Evolutionary conservation across 1,140 invertebrate species (phyloP).

Genomic region (Drosophila yakuba): DNA sequence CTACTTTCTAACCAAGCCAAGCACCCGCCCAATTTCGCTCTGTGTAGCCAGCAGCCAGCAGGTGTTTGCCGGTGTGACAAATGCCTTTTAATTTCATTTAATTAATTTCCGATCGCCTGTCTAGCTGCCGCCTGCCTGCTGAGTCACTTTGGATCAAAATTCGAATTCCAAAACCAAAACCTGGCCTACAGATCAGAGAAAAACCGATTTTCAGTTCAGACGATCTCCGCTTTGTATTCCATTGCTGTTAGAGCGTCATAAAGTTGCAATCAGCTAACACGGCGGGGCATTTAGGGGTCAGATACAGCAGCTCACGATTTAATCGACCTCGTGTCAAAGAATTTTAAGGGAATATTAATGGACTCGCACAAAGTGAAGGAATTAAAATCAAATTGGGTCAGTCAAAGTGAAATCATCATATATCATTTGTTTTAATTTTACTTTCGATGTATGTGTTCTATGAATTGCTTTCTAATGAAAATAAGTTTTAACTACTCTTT

Average conservation of each 20-base stretch:
- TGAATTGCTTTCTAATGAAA: background rate
- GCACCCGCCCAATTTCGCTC: slow-evolving; percentile 2
- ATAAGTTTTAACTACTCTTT: background rate
- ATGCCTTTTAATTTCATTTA: slow-evolving; percentile 67
- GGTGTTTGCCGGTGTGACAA: slow-evolving; percentile 59
- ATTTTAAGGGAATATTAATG: background rate
- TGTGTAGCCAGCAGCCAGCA: slow-evolving; percentile 20
- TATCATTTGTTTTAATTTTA: background rate
- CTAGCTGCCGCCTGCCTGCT: slow-evolving; percentile 18
- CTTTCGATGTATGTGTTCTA: background rate
- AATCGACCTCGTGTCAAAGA: background rate
- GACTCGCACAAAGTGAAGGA: background rate
- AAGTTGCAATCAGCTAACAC: slow-evolving; percentile 21
- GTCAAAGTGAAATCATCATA: background rate
- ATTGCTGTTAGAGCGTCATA: slow-evolving; percentile 34
- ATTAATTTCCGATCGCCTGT: slow-evolving; percentile 53
- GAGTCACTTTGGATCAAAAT: slow-evolving; percentile 33
- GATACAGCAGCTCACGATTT: background rate
- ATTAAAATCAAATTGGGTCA: slow-evolving; percentile 2
- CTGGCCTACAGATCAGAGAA: background rate
- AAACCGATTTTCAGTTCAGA: slow-evolving; percentile 22
- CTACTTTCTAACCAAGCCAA: slow-evolving; percentile 24
- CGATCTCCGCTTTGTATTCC: slow-evolving; percentile 22
- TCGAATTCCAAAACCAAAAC: slow-evolving; percentile 8
- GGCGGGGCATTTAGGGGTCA: background rate